These are phyloP conservation scores for Epinotia bilunana DNA, from an alignment of 2,888 invertebrate species.

Conservation along the genomic window DNA sequence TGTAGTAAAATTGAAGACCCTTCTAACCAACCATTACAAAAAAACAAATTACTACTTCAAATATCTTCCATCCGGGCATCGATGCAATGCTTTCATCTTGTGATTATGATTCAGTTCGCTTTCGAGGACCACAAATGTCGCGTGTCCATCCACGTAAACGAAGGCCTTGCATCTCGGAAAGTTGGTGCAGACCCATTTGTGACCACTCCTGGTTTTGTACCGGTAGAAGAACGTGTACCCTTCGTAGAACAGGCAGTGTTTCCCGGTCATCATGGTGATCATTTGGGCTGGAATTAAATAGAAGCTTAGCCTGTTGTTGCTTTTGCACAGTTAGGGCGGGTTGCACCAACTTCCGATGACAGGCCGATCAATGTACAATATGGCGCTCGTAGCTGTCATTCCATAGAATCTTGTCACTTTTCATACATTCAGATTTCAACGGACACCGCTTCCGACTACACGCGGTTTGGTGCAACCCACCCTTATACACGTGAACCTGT, in stretches of 20 bases:
- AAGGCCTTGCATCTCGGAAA: slow-evolving; percentile 39
- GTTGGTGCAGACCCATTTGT: slow-evolving; percentile 41
- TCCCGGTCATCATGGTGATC: slow-evolving; percentile 38
- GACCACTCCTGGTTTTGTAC: slow-evolving; percentile 21
- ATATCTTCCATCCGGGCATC: slow-evolving; percentile 32
- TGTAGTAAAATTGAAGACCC: too few species aligned
- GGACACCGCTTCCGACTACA: too few species aligned
- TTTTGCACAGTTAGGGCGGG: neutral
- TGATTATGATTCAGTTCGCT: slow-evolving; percentile 30
- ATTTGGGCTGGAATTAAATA: slow-evolving; percentile 25
- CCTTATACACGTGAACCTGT: too few species aligned
- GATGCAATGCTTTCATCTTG: slow-evolving; percentile 12
- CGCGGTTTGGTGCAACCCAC: too few species aligned
- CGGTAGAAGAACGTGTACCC: slow-evolving; percentile 40
- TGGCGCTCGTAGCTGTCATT: too few species aligned
- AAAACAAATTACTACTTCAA: neutral
- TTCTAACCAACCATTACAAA: too few species aligned
- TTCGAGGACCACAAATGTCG: neutral
- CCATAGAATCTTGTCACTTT: too few species aligned
- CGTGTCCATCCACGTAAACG: slow-evolving; percentile 25
- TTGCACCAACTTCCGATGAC: too few species aligned
- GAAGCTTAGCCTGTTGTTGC: slow-evolving; percentile 1
- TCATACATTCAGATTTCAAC: too few species aligned
- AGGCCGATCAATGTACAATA: too few species aligned
- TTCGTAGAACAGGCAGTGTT: slow-evolving; percentile 24